Base-by-base conservation (phyloP, 2,888 invertebrate species). In the Gymnosoma rotundatum region DNA sequence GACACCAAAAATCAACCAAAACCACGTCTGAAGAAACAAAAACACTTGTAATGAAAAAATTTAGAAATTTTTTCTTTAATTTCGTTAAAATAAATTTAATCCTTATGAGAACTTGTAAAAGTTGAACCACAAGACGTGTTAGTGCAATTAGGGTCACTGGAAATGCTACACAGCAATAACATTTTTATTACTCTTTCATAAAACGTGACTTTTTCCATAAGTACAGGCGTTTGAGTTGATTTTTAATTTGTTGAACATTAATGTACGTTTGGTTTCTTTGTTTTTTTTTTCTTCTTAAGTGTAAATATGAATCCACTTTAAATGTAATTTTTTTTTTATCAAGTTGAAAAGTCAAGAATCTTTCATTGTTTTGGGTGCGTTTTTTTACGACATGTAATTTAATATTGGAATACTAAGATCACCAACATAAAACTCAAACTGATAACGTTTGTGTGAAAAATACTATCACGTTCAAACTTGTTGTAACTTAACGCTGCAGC, bases 101-200 rank as follows among this genome's bases (percentile, higher is more conserved):
- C 81, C 69, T 69, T 81, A 81, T 81, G 81, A 56, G 81, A 81
- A 81, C 54, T 74, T 70, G 18, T 52, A 78, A 80, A 75, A 76
- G 75, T 69, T 70, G 67, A 86, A 83, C 86, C 83, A 58, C 83
- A 83, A 72, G 73, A 86, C 83, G 70, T 83, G 86, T 78, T 76
- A 50, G 75, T 69, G 66, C 86, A 21, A 63, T 74, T 78, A 60
- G 72, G 86, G 83, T 86, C 86, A 86, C 16, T 20, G 50, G 32
- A 63, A 69, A 70, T n/a, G n/a, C 20, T 61, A 42, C 42, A 60
- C 52, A 69, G 25, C 67, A 74, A 36, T 56, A 80, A 61, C 2
- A 45, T 72, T 72, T 50, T 12, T 20, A 42, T 42, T 7, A 42
- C 54, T 70, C 20, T 56, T 21, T 32, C 38, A 25, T 50, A 70